Conservation (phyloP, 2,797 vertebrate species). For the Cuniculus paca region DNA sequence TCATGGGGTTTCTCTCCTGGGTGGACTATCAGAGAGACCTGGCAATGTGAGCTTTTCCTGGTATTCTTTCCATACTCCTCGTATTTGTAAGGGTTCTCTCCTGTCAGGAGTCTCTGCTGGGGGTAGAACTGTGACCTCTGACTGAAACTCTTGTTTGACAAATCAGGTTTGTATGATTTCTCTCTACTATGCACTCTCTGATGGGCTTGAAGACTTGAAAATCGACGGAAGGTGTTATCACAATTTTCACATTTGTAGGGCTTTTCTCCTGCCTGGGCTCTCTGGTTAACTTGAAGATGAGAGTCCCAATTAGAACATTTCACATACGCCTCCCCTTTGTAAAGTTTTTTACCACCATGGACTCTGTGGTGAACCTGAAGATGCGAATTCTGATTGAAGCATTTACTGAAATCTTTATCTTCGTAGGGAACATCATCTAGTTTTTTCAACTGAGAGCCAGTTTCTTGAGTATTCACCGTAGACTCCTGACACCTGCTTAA, state of each 20-base stretch:
- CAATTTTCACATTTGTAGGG: slow-evolving; percentile 85
- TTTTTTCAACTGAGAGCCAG: neutral
- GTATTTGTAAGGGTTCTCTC: slow-evolving; percentile 85
- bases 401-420: neutral
- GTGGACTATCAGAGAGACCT: slow-evolving; percentile 86
- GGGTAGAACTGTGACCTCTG: slow-evolving; percentile 88
- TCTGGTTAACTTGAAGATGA: slow-evolving; percentile 67
- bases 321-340: slow-evolving; percentile 68
- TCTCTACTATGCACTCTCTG: slow-evolving; percentile 82
- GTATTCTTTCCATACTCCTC: slow-evolving; percentile 85
- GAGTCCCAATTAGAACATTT: slow-evolving; percentile 68
- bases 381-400: neutral
- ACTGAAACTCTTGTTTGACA: slow-evolving; percentile 88
- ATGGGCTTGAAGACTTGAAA: slow-evolving; percentile 83
- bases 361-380: neutral
- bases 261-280: slow-evolving; percentile 66
- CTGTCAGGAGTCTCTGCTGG: slow-evolving; percentile 88
- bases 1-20: slow-evolving; percentile 88
- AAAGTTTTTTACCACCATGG: slow-evolving; percentile 16
- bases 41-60: slow-evolving; percentile 77
- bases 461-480: neutral
- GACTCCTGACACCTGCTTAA: slow-evolving; percentile 19
- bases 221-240: slow-evolving; percentile 79
- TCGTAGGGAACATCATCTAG: neutral
- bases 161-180: slow-evolving; percentile 87